Base-by-base conservation (phyloP, 2,113 vertebrate species). In the Psephotus haematonotus region DNA sequence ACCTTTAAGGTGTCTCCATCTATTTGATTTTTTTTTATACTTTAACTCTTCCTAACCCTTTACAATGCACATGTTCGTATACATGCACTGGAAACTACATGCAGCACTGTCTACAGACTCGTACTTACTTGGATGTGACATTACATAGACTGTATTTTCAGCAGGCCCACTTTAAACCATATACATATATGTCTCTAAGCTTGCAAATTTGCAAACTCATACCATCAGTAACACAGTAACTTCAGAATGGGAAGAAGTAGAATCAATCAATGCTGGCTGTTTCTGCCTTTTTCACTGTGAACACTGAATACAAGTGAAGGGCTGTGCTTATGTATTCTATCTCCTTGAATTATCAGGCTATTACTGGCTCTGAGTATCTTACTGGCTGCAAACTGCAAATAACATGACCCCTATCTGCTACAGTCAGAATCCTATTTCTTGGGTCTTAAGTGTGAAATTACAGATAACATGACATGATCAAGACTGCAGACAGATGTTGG, bases 231-330 rank as follows among this genome's bases (percentile, higher is more conserved):
- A 50, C 27, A 59, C 43, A 37, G 29, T 10, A 78, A 75, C 0
- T 49, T 20, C 22, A 14, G 37, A 53, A 59, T 1, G 14, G 23
- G 28, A 83, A 37, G 71, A 75, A 75, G 19, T 69, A 39, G 71
- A 84, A 60, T 18, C 46, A 44, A 16, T 7, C 39, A 31, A 0
- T 17, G n/a, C 41, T 49, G 77, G 39, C 22, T 52, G 7, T 41
- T 69, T 59, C 25, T 80, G 59, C 28, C 46, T 63, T 43, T 55
- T 52, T 41, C 28, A 77, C 5, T 13, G 44, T 1, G 9, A 85
- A 55, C 0, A 1, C 1, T 2, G 31, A 59, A 65, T 47, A 55
- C 33, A 33, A 50, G n/a, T 0, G 0, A 68, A 88, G 31, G 7
- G 18, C 19, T 62, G 25, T 15, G 57, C 50, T 76, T 27, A 6